These are phyloP conservation scores for Drosophila truncata DNA, from an alignment of 1,140 invertebrate species.

Conservation along the genomic window DNA sequence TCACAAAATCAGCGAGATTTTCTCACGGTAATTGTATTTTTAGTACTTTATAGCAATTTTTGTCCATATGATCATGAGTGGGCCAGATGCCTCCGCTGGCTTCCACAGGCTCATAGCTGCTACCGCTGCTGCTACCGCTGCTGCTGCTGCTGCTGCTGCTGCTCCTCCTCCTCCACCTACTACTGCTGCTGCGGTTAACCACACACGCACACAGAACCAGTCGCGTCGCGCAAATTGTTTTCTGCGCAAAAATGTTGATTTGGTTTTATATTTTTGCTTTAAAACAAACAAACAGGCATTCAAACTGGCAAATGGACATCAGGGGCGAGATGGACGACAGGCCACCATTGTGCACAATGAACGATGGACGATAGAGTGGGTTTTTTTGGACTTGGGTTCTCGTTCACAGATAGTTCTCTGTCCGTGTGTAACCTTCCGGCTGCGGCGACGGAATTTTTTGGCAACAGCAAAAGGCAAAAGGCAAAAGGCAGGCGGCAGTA, in stretches of 20 bases:
- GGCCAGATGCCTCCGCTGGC: constrained; percentile 69
- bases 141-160: background rate
- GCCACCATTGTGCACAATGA: constrained; percentile 2
- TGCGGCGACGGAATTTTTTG: constrained; percentile 56
- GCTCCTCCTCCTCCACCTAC: background rate
- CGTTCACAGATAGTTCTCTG: constrained; percentile 14
- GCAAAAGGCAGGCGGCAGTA: constrained; percentile 9
- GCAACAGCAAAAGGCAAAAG: constrained; percentile 40
- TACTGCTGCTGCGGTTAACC: constrained; percentile 36
- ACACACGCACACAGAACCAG: constrained; percentile 11
- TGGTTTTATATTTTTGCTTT: constrained; percentile 80
- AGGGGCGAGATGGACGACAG: constrained; percentile 65
- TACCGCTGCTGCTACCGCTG: background rate
- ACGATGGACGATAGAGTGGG: background rate
- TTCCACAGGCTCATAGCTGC: constrained; percentile 38
- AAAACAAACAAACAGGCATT: constrained; percentile 81
- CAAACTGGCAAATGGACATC: constrained; percentile 79
- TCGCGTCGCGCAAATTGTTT: constrained; percentile 36
- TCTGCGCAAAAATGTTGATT: constrained; percentile 73
- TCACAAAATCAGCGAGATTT: constrained; percentile 81
- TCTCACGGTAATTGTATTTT: constrained; percentile 84
- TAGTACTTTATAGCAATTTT: constrained; percentile 84
- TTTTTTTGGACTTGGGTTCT: constrained; percentile 24
- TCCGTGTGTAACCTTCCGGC: constrained; percentile 64
- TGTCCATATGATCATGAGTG: constrained; percentile 80